Evolutionary conservation across 2,888 invertebrate species (phyloP).

Genomic region (Hermodice carunculata): DNA sequence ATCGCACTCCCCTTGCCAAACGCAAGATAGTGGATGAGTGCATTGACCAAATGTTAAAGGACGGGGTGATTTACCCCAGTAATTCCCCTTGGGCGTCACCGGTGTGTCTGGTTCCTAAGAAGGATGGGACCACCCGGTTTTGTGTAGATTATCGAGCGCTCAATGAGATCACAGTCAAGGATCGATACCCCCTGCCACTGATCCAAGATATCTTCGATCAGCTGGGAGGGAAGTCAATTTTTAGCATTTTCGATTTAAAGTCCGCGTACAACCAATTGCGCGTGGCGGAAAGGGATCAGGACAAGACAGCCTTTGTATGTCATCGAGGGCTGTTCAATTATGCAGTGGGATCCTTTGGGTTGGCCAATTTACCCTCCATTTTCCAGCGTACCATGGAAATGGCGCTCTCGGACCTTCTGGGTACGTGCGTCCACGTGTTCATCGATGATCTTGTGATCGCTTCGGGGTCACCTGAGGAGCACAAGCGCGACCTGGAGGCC

Average conservation of each 20-base stretch:
- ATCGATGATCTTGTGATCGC: conserved; percentile 34
- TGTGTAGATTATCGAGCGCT: conserved; percentile 31
- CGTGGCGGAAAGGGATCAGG: conserved; percentile 2
- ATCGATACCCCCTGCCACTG: conserved; percentile 30
- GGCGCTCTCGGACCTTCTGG: conserved; percentile 6
- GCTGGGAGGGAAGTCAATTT: conserved; percentile 20
- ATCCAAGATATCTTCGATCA: conserved; percentile 36
- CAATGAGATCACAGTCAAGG: conserved; percentile 19
- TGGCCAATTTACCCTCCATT: conserved; percentile 24
- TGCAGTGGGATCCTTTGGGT: conserved; percentile 28
- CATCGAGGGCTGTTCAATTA: conserved; percentile 26
- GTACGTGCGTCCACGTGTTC: conserved; percentile 17
- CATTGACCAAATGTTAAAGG: conserved; percentile 1
- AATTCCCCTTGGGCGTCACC: conserved; percentile 17
- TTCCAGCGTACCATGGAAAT: conserved; percentile 30
- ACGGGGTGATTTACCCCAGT: conserved; percentile 3
- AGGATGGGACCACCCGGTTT: conserved; percentile 18
- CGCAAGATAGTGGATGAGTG: background rate
- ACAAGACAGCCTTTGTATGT: conserved; percentile 31
- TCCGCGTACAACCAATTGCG: conserved; percentile 28
- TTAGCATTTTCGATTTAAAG: conserved; percentile 27
- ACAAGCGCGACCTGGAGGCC: too few species aligned
- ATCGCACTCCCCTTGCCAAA: too few species aligned
- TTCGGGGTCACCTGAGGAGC: too few species aligned
- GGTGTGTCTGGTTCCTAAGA: conserved; percentile 4